Evolutionary conservation across 2,888 invertebrate genomes (phyloP).

Genomic region (Drosophila cognata): DNA sequence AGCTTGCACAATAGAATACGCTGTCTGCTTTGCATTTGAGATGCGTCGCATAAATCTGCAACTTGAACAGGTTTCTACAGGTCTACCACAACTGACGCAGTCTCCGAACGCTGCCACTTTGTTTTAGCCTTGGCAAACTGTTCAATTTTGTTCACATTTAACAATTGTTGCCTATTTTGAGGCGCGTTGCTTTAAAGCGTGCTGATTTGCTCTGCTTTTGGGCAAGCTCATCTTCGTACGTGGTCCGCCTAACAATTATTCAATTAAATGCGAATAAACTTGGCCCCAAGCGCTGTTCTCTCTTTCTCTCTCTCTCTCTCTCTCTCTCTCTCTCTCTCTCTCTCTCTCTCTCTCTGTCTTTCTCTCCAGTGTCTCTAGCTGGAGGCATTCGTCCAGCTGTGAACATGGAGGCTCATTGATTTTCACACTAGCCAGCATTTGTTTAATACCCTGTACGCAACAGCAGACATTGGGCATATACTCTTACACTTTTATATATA

Average conservation of each 20-base stretch:
- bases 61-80: constrained; percentile 18
- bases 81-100: constrained; percentile 15
- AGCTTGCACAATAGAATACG: constrained; percentile 46
- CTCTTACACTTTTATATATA: neutral
- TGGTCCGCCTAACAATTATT: constrained; percentile 84
- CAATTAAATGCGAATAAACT: constrained; percentile 84
- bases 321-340: neutral
- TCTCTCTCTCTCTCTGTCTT: neutral
- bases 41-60: constrained; percentile 66
- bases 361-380: constrained; percentile 14
- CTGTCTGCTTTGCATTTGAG: constrained; percentile 14
- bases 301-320: neutral
- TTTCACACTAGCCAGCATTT: constrained; percentile 69
- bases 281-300: constrained; percentile 57
- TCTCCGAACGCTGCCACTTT: constrained; percentile 12
- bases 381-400: constrained; percentile 41
- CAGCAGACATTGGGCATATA: neutral
- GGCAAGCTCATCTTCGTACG: constrained; percentile 65
- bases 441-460: constrained; percentile 38
- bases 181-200: constrained; percentile 40
- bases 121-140: constrained; percentile 40
- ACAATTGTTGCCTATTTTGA: constrained; percentile 51
- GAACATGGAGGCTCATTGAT: constrained; percentile 60
- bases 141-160: constrained; percentile 12
- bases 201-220: constrained; percentile 35